Conservation (phyloP, 2,113 vertebrate species). For the Gallinago paraguaiae region DNA sequence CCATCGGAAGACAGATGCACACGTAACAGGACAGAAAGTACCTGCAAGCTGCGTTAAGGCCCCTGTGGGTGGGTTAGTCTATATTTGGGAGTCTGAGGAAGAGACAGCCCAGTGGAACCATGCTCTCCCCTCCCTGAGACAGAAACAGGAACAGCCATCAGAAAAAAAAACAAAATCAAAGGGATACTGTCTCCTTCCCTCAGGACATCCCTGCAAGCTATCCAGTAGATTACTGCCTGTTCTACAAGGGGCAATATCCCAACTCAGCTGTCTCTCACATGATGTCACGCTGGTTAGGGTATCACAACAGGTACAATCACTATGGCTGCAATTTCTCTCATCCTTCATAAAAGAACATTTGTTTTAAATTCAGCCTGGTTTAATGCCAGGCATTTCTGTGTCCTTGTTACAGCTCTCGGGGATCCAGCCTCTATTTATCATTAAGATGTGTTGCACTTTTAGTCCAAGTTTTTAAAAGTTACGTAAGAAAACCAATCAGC, state of each 20-base stretch:
- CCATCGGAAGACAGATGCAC: neutral
- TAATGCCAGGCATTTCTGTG: neutral
- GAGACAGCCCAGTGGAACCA: neutral
- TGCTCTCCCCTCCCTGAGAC: neutral
- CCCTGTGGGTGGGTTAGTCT: neutral
- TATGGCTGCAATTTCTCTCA: neutral
- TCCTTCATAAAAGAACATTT: neutral
- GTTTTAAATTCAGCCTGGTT: neutral
- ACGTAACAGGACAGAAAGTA: neutral
- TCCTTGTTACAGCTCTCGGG: neutral
- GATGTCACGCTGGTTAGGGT: neutral
- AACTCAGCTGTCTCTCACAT: neutral
- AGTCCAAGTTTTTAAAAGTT: neutral
- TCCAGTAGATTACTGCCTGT: neutral
- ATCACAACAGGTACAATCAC: neutral
- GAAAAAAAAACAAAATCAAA: neutral
- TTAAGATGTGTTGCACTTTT: fast-evolving
- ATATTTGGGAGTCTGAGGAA: neutral
- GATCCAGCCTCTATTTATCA: fast-evolving
- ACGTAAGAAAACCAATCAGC: neutral
- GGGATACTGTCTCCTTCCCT: neutral
- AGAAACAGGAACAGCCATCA: neutral
- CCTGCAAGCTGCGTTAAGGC: neutral
- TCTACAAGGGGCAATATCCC: neutral
- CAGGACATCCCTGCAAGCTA: neutral